phyloP scores from a whole-genome alignment of 2,113 vertebrate species.

The Sapajus apella region DNA sequence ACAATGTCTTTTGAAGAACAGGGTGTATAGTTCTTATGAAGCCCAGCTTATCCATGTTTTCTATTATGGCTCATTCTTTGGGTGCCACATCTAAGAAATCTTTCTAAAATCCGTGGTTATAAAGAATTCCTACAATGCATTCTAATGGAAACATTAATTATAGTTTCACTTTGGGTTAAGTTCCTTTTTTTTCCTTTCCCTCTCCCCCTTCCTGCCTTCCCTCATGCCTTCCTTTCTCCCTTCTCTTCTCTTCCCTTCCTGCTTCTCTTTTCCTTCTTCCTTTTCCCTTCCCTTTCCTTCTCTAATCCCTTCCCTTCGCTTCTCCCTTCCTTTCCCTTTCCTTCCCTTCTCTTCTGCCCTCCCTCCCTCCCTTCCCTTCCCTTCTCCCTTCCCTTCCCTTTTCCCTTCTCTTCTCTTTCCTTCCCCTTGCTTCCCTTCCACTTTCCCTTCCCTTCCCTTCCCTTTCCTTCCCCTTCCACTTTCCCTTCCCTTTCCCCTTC shows the following conservation, averaged over 20 bases:
- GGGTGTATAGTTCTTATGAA: no score
- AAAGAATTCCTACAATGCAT: neutral
- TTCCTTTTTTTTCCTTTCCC: neutral
- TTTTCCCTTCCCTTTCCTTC: neutral
- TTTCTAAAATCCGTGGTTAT: neutral
- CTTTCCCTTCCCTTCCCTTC: neutral
- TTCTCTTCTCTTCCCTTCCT: no score
- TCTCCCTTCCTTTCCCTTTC: neutral
- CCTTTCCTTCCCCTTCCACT: neutral
- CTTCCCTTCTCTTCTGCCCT: no score
- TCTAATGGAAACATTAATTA: neutral
- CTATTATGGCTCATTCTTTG: neutral
- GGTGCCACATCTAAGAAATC: neutral
- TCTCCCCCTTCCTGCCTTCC: no score
- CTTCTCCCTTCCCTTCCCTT: no score
- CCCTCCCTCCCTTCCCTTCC: neutral
- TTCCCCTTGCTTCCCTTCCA: neutral
- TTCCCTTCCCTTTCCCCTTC: neutral
- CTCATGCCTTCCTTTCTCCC: no score
- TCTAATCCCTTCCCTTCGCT: no score
- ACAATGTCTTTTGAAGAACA: neutral
- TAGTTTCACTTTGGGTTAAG: neutral
- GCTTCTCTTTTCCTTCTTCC: no score
- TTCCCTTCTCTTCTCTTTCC: fast-evolving
- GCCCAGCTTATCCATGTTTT: neutral